Conservation (phyloP, 2,888 invertebrate genomes). For the Oscheius sp. region DNA sequence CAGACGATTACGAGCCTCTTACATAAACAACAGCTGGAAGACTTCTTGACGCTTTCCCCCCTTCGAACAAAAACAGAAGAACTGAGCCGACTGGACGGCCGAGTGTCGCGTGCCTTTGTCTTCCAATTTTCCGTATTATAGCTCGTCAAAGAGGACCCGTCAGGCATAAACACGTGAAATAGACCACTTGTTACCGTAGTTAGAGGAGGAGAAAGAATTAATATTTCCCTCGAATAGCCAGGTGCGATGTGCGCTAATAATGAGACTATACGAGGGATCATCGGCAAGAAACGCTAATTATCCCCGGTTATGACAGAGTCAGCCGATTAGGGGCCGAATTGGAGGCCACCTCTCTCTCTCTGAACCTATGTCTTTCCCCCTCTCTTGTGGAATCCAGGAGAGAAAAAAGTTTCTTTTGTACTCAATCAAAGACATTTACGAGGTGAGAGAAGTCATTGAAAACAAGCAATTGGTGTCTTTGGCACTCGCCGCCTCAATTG, state of each 20-base stretch:
- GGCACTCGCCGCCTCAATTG: slow-evolving; percentile 24
- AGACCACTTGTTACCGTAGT: slow-evolving; percentile 11
- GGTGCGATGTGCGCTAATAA: background rate
- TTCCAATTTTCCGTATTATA: slow-evolving; percentile 27
- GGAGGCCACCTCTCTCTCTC: slow-evolving; percentile 4
- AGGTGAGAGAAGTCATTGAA: slow-evolving; percentile 13
- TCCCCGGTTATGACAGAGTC: slow-evolving; percentile 23
- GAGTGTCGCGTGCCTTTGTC: slow-evolving; percentile 2
- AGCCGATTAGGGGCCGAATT: slow-evolving; percentile 20
- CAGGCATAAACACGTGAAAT: slow-evolving; percentile 20
- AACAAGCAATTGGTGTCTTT: slow-evolving; percentile 25
- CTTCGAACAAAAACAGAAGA: background rate
- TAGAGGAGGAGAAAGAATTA: background rate
- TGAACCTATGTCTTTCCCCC: background rate
- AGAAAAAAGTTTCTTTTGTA: slow-evolving; percentile 4
- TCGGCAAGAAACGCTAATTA: slow-evolving; percentile 24
- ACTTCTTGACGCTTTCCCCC: background rate
- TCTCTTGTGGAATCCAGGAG: no score
- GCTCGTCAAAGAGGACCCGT: slow-evolving; percentile 17
- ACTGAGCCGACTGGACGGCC: background rate
- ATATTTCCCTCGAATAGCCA: background rate
- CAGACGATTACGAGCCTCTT: slow-evolving; percentile 22
- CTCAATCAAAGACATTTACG: background rate
- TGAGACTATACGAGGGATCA: slow-evolving; percentile 10
- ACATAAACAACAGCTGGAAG: slow-evolving; percentile 27